Base-by-base conservation (phyloP, 2,888 invertebrate species). In the Nezara viridula region DNA sequence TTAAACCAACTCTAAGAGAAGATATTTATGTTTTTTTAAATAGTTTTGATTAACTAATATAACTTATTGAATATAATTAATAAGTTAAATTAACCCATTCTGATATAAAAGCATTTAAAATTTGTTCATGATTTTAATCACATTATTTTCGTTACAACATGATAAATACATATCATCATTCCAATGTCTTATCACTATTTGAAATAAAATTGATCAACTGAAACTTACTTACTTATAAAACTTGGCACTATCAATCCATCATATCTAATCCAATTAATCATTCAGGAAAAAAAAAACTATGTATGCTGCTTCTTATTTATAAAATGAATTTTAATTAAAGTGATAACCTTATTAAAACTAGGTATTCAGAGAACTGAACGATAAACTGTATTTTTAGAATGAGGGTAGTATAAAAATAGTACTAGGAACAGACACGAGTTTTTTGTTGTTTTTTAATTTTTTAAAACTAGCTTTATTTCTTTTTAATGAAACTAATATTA, bases 401-500 rank as follows among this genome's bases (percentile, higher is more conserved):
- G 81, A 16, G 81, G 81, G 21, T 44, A 47, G 47, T 81, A 3
- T 44, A 81, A 81, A 81, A 81, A 44, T 81, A 81, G 81, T 81
- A 81, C 44, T n/a, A 40, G 40, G 81, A 81, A 44, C 81, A 73
- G 66, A 37, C 66, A 73, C 21, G 66, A 73, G 66, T 73, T 73
- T 73, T 73, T 73, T 14, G 81, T n/a, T 81, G 44, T 81, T 81
- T 44, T 81, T 81, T 77, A 32, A n/a, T 73, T 73, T 73, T 81
- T 77, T 40, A 37, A 19, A 37, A 47, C 9, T 40, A 37, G 24
- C 16, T n/a, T 44, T n/a, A 81, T 81, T 44, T 44, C 44, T 81
- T 81, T 81, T n/a, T 81, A 81, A 77, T 77, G 77, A 40, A 40
- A n/a, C 44, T 37, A 73, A 73, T 44, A 44, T 44, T 81, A 47